Percentiles rank a stretch among this genome's conserved stretches.
These are phyloP conservation scores for Archegozetes longisetosus DNA, from an alignment of 1,140 invertebrate species.

Conservation along the genomic window DNA sequence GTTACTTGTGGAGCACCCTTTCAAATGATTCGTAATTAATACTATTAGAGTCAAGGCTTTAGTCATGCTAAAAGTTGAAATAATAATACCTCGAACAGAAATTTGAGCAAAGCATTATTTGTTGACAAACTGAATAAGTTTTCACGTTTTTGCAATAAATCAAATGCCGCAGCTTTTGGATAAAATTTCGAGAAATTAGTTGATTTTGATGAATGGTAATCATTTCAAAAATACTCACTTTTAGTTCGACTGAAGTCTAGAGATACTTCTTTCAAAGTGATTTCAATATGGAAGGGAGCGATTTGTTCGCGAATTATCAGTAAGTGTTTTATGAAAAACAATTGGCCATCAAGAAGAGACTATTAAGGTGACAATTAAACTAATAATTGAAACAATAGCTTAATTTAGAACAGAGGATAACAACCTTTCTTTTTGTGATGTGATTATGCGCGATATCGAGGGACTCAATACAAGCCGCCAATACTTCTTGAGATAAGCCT, in stretches of 20 bases:
- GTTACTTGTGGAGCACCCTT: slow-evolving; percentile 77
- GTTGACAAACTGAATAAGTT: slow-evolving; percentile 70
- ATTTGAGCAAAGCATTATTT: slow-evolving; percentile 81
- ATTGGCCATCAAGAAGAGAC: slow-evolving; percentile 66
- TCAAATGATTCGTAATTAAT: slow-evolving; percentile 29
- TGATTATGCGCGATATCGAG: slow-evolving; percentile 50
- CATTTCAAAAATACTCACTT: slow-evolving; percentile 29
- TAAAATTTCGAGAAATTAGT: slow-evolving; percentile 16
- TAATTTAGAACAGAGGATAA: not conserved
- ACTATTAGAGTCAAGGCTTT: not conserved
- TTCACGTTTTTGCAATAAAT: slow-evolving; percentile 64
- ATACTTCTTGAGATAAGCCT: slow-evolving; percentile 84
- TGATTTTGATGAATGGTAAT: not conserved
- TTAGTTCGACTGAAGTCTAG: slow-evolving; percentile 73
- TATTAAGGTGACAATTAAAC: too few relatives aligned
- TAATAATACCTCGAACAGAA: slow-evolving; percentile 40
- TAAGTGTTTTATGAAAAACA: slow-evolving; percentile 96
- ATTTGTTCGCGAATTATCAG: slow-evolving; percentile 93
- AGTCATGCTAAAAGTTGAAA: slow-evolving; percentile 6
- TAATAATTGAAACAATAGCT: too few relatives aligned
- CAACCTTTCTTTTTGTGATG: slow-evolving; percentile 31
- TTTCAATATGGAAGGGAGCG: slow-evolving; percentile 92
- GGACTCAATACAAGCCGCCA: slow-evolving; percentile 77
- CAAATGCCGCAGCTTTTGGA: slow-evolving; percentile 46
- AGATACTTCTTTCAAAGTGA: slow-evolving; percentile 74